Evolutionary conservation across 2,888 invertebrate genomes (phyloP), one percentile per base, ranked within the genome.

Genomic region (Drepanosiphum platanoidis): DNA sequence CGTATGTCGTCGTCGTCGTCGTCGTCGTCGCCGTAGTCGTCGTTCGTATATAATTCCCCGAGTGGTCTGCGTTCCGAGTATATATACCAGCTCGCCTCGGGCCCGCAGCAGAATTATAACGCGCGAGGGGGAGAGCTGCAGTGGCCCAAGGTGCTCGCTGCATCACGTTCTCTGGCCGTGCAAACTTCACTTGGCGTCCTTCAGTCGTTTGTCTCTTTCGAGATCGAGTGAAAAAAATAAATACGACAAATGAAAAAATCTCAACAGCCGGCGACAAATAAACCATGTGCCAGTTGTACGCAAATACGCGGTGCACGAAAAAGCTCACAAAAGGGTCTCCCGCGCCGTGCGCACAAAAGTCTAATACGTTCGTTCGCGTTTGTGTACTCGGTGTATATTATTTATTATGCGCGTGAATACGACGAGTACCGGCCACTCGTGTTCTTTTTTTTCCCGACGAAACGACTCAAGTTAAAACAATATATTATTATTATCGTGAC

Each of bases 1-100:
- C 22, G 70, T 13, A 39, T 71, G 39, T 46, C 32, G 46, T 77
- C 52, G n/a, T 46, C 52, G 52, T 52, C 7, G 42, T 42, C 42
- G 7, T 42, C 42, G 42, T 42, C 8, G 9, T 42, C 52, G 52
- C 18, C 15, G 46, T 46, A 46, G 46, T 46, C 15, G 46, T 52
- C 52, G 22, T 52, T 18, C 22, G 22, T 36, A 34, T 46, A 32
- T 27, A 68, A 52, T 52, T 68, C n/a, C 34, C n/a, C 18, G 68
- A 80, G 70, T 34, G 80, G 70, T 58, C 36, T 46, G 22, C 34
- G 27, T 79, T 79, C 13, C 36, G 27, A 22, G 58, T 13, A 64
- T 3, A 46, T 64, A 11, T 64, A 64, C 70, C 34, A 27, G 42
- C 39, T 66, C 15, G 52, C 80, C 68, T 11, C 75, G 32, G 68